Evolutionary conservation across 2,113 vertebrate species (phyloP).

Genomic region (Nibea albiflora): DNA sequence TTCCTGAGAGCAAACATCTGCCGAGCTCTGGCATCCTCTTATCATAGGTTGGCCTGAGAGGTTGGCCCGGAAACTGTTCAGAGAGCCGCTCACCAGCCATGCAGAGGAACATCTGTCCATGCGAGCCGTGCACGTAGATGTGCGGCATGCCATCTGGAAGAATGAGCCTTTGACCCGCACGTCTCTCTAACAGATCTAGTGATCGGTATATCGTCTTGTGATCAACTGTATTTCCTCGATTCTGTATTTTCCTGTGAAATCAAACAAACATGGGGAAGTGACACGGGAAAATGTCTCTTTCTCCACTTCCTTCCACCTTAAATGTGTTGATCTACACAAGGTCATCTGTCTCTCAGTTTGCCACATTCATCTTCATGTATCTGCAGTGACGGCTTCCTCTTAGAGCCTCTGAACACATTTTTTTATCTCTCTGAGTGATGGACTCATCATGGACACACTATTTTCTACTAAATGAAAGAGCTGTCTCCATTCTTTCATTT

Average conservation of each 20-base stretch:
- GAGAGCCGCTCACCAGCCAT: background rate
- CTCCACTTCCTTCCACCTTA: background rate
- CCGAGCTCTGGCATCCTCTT: constrained; percentile 14
- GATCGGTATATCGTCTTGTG: background rate
- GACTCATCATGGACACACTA: background rate
- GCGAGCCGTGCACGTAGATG: background rate
- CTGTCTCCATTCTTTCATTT: background rate
- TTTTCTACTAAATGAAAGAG: background rate
- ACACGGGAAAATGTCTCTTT: background rate
- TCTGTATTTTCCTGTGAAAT: constrained; percentile 1
- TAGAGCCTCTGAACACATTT: background rate
- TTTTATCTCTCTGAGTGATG: background rate
- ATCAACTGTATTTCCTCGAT: background rate
- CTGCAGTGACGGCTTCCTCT: too few species aligned
- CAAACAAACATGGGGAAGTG: background rate
- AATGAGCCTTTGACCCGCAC: background rate
- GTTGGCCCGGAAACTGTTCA: constrained; percentile 8
- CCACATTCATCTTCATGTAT: background rate
- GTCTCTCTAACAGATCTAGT: background rate
- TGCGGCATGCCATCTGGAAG: constrained; percentile 18
- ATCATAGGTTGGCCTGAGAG: background rate
- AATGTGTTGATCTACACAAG: background rate
- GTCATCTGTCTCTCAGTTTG: background rate
- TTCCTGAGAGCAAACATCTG: constrained; percentile 51
- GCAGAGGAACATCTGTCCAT: constrained; percentile 47